Evolutionary conservation across 2,888 invertebrate species (phyloP).

Genomic region (Drosophila aldrichi): DNA sequence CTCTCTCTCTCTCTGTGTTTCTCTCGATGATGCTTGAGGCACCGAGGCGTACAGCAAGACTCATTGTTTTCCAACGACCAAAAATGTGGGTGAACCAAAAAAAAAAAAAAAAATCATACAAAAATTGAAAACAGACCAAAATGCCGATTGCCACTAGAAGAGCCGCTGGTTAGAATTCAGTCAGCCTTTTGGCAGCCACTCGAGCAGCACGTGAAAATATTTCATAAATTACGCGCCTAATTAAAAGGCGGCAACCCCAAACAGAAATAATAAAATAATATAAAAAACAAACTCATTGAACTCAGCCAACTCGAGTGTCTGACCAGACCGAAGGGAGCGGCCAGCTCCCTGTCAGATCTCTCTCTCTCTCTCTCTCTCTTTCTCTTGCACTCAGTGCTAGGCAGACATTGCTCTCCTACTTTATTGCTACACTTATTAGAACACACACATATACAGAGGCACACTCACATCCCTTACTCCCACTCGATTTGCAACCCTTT

Average conservation of each 20-base stretch:
- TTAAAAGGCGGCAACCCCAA: constrained; percentile 60
- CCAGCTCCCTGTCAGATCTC: neutral
- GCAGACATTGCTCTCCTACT: constrained; percentile 61
- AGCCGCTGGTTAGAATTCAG: constrained; percentile 49
- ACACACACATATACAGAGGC: neutral
- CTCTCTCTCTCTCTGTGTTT: constrained; percentile 3
- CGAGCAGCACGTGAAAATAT: constrained; percentile 72
- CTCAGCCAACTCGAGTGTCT: constrained; percentile 69
- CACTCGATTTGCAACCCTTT: constrained; percentile 30
- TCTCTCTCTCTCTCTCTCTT: no score
- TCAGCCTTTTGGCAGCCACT: constrained; percentile 72
- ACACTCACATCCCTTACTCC: neutral
- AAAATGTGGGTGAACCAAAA: constrained; percentile 68
- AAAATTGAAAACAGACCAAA: constrained; percentile 17
- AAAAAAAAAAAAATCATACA: constrained; percentile 9
- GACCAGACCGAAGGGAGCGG: constrained; percentile 60
- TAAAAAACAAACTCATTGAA: constrained; percentile 52
- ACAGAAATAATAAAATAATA: constrained; percentile 7
- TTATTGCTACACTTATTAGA: constrained; percentile 69
- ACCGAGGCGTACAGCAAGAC: constrained; percentile 39
- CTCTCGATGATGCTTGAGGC: constrained; percentile 59
- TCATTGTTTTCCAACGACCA: constrained; percentile 59
- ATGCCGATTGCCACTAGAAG: constrained; percentile 55
- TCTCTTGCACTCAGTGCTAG: neutral
- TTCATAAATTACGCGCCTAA: constrained; percentile 79